phyloP scores from a whole-genome alignment of 1,140 invertebrate species.

The Zaprionus gabonicus region DNA sequence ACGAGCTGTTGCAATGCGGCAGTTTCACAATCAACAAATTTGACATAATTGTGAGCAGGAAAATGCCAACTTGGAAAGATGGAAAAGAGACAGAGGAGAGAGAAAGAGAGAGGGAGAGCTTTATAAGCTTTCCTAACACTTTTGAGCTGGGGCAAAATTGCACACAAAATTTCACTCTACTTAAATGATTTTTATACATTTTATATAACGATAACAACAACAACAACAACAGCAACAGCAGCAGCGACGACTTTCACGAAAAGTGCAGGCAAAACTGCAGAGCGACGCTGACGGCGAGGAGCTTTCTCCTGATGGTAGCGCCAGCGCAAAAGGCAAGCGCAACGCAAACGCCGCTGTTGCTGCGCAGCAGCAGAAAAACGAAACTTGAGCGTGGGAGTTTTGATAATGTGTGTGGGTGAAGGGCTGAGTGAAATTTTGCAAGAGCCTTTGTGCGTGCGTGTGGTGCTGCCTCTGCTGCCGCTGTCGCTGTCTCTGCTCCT shows the following conservation, averaged over 20 bases:
- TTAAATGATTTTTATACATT: slow-evolving; percentile 76
- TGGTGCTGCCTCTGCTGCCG: slow-evolving; percentile 8
- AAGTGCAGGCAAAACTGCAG: slow-evolving; percentile 78
- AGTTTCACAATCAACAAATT: slow-evolving; percentile 12
- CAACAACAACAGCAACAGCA: slow-evolving; percentile 18
- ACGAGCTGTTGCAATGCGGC: slow-evolving; percentile 60
- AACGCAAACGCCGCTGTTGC: slow-evolving; percentile 33
- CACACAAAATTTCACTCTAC: slow-evolving; percentile 75
- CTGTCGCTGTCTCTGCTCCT: slow-evolving; percentile 3
- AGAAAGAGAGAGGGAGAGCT: neutral
- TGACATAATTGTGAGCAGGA: neutral
- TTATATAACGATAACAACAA: slow-evolving; percentile 71
- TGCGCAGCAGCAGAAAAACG: slow-evolving; percentile 46
- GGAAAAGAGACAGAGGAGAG: neutral
- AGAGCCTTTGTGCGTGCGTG: slow-evolving; percentile 47
- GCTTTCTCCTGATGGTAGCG: slow-evolving; percentile 73
- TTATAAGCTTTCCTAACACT: slow-evolving; percentile 25
- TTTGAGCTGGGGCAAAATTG: slow-evolving; percentile 39
- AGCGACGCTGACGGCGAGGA: slow-evolving; percentile 39
- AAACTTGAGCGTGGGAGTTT: slow-evolving; percentile 81
- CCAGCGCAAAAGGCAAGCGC: slow-evolving; percentile 53
- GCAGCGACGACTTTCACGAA: slow-evolving; percentile 73
- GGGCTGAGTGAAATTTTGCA: slow-evolving; percentile 50
- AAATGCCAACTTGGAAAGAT: neutral
- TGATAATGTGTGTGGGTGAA: slow-evolving; percentile 48